Conservation (phyloP, 2,888 invertebrate species). For the Portevinia maculata region DNA sequence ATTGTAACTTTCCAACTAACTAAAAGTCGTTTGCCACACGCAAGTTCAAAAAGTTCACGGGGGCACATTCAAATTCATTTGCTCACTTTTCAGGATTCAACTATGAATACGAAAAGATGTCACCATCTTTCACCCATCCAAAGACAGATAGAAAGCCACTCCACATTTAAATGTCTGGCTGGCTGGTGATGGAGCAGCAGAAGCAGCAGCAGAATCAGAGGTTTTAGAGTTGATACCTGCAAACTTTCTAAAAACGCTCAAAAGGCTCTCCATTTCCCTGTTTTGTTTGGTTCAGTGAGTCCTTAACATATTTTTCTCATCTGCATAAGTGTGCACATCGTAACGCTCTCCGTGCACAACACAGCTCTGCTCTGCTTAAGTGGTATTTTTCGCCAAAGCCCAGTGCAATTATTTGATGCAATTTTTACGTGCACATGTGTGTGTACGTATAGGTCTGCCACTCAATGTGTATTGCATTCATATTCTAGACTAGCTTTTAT, state of each 20-base stretch:
- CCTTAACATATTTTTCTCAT: conserved; percentile 49
- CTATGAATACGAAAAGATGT: conserved; percentile 60
- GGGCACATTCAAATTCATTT: conserved; percentile 47
- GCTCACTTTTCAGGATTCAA: conserved; percentile 43
- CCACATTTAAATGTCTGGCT: conserved; percentile 29
- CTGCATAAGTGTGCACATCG: conserved; percentile 17
- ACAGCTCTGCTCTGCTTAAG: conserved; percentile 22
- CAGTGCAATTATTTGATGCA: conserved; percentile 65
- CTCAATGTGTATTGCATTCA: conserved; percentile 51
- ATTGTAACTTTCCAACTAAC: conserved; percentile 31
- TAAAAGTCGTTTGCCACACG: conserved; percentile 23
- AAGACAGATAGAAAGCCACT: conserved; percentile 11
- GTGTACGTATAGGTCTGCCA: conserved; percentile 36
- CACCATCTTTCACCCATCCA: conserved; percentile 32
- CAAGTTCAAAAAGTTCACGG: conserved; percentile 63
- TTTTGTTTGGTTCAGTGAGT: conserved; percentile 66
- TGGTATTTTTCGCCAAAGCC: conserved; percentile 25
- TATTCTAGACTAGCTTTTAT: conserved; percentile 40
- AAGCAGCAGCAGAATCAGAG: background rate
- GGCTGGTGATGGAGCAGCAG: too few species aligned
- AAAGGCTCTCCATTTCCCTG: conserved; percentile 64
- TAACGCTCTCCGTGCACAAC: conserved; percentile 15
- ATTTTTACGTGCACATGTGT: conserved; percentile 35
- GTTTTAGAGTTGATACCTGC: background rate
- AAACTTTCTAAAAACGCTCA: conserved; percentile 51